These are phyloP conservation scores for Bedellia somnulentella DNA, from an alignment of 2,888 invertebrate species.

Conservation along the genomic window DNA sequence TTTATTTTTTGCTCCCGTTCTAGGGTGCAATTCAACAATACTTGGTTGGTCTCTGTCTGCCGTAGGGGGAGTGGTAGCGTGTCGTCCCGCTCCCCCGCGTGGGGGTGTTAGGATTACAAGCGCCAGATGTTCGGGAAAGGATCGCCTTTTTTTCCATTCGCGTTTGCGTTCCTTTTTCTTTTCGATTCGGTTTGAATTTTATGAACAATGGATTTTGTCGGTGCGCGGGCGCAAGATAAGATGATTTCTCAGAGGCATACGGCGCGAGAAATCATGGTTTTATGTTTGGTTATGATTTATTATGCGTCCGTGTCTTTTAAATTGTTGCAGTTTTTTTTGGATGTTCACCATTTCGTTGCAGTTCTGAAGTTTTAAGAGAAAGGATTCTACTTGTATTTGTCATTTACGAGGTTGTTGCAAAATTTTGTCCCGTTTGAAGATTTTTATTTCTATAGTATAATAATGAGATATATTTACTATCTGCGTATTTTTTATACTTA, in stretches of 20 bases:
- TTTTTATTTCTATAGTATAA: too few relatives aligned
- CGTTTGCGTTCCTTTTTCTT: slow-evolving; percentile 6
- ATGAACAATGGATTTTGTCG: slow-evolving; percentile 22
- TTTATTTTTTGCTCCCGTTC: slow-evolving; percentile 14
- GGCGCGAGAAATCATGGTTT: background rate
- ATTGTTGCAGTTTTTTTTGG: too few relatives aligned
- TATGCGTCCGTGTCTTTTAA: too few relatives aligned
- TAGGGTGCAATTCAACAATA: slow-evolving; percentile 18
- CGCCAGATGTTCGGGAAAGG: slow-evolving; percentile 30
- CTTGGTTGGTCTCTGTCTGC: slow-evolving; percentile 11
- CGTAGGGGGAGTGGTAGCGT: slow-evolving; percentile 5
- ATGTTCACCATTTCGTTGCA: too few relatives aligned
- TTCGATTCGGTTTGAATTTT: slow-evolving; percentile 18
- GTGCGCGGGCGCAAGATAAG: slow-evolving; percentile 3
- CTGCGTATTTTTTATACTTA: too few relatives aligned
- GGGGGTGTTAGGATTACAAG: slow-evolving; percentile 28
- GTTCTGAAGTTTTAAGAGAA: too few relatives aligned
- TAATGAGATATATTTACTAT: too few relatives aligned
- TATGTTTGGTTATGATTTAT: slow-evolving; percentile 2
- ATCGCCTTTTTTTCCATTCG: slow-evolving; percentile 18
- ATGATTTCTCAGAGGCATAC: background rate
- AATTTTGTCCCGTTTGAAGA: too few relatives aligned
- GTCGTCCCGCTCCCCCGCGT: slow-evolving; percentile 17
- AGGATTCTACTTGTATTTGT: too few relatives aligned
- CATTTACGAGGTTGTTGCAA: too few relatives aligned